These are phyloP conservation scores for Thamnophis elegans DNA, from an alignment of 2,797 vertebrate genomes.

Conservation along the genomic window DNA sequence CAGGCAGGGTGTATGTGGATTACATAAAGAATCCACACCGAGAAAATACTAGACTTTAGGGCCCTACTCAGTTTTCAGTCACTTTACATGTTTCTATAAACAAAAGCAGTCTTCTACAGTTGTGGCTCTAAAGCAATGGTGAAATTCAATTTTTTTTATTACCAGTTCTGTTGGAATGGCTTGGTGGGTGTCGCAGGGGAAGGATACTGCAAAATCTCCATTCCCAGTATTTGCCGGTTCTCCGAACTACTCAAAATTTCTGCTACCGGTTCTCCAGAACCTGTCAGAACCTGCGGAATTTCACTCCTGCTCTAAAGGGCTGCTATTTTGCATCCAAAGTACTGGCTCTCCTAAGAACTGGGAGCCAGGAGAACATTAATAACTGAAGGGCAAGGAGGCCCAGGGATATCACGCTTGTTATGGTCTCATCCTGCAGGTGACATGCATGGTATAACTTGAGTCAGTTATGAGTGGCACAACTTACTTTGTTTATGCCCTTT, in stretches of 20 bases:
- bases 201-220: too few species aligned
- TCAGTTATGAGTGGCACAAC: background rate
- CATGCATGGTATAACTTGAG: background rate
- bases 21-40: background rate
- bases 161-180: too few species aligned
- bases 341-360: background rate
- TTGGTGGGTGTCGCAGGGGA: too few species aligned
- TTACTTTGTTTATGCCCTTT: background rate
- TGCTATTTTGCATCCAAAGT: background rate
- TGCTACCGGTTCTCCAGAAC: too few species aligned
- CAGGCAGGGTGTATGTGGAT: background rate
- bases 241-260: too few species aligned
- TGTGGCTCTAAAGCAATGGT: too few species aligned
- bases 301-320: too few species aligned
- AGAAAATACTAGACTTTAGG: background rate
- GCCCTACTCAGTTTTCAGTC: background rate
- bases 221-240: too few species aligned
- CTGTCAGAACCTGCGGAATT: too few species aligned
- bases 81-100: background rate
- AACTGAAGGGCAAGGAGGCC: background rate
- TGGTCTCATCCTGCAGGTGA: background rate
- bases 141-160: too few species aligned
- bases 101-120: background rate
- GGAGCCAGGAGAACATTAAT: background rate
- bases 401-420: background rate